These are phyloP conservation scores for Lordiphosa andalusiaca DNA, from an alignment of 2,888 invertebrate genomes.

Conservation along the genomic window DNA sequence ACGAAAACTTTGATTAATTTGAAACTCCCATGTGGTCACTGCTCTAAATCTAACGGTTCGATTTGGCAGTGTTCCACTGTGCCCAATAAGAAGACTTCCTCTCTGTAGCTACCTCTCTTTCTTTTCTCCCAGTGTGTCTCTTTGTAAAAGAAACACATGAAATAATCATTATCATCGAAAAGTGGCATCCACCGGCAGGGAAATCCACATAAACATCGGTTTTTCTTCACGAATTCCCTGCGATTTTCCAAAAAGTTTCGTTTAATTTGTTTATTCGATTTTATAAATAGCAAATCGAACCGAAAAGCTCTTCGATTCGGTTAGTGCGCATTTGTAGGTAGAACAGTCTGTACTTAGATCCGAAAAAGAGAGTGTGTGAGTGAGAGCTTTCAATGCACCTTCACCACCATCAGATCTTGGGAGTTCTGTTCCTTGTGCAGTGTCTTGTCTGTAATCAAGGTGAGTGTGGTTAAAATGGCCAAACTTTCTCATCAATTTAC, in stretches of 20 bases:
- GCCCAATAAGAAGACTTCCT: no score
- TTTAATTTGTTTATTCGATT: slow-evolving; percentile 41
- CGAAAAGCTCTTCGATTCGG: slow-evolving; percentile 32
- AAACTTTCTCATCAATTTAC: neutral
- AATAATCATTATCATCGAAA: no score
- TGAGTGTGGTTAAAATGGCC: slow-evolving; percentile 20
- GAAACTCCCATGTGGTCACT: no score
- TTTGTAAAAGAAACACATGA: no score
- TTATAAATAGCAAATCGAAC: slow-evolving; percentile 57
- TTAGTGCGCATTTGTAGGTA: slow-evolving; percentile 56
- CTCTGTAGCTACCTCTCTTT: no score
- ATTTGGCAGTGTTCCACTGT: no score
- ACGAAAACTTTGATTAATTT: no score
- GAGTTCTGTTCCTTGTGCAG: slow-evolving; percentile 30
- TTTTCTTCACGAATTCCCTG: slow-evolving; percentile 2
- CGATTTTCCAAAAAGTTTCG: slow-evolving; percentile 29
- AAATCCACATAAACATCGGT: slow-evolving; percentile 1
- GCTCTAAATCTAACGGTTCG: no score
- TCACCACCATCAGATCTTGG: slow-evolving; percentile 10
- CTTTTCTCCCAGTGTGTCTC: no score
- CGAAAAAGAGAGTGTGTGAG: neutral
- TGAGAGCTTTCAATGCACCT: slow-evolving; percentile 33
- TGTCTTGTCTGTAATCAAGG: slow-evolving; percentile 30
- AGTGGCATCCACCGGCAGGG: neutral
- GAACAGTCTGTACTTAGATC: slow-evolving; percentile 18